Evolutionary conservation across 1,140 invertebrate species (phyloP), one percentile per base, ranked within the genome.

Genomic region (Ostrea denselamellosa): DNA sequence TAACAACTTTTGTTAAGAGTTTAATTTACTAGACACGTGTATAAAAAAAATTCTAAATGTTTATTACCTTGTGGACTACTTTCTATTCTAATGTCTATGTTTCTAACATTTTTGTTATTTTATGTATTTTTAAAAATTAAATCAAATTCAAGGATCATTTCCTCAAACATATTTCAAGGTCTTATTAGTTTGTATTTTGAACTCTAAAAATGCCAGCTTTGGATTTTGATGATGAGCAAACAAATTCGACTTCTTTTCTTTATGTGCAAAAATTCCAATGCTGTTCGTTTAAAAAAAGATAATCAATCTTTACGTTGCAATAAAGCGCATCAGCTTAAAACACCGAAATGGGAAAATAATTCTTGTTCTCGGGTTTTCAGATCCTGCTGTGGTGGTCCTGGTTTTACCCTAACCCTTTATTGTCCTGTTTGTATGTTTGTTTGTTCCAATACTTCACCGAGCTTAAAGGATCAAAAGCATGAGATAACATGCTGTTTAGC

Each of bases 391-490:
- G 22, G 68, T 77, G 68, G 68, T 28, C 25, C 68, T 34, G 68
- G 68, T 77, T 77, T 77, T 77, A 77, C 25, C 68, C 68, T 77
- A 77, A 77, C 68, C 68, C 68, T 28, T 77, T 77, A 77, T 77
- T 77, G 68, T 77, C 68, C 68, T 77, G 68, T 77, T 77, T 77
- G 68, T 77, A 12, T 77, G 68, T 77, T 77, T 77, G 68, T 77
- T 77, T 77, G 68, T 77, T 77, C 68, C 68, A 77, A 77, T 77
- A 77, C 68, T 77, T 77, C 68, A 77, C 68, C 25, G 68, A 34
- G 22, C 68, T 77, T 77, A 77, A 77, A 77, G 25, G 68, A 77
- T 77, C 68, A 77, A 77, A 77, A 77, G 68, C 68, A 28, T 5
- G 68, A 77, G 68, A 77, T 77, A 77, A 77, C 68, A 77, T 77